Evolutionary conservation across 2,888 invertebrate genomes (phyloP).

Genomic region (Pammene fasciana): DNA sequence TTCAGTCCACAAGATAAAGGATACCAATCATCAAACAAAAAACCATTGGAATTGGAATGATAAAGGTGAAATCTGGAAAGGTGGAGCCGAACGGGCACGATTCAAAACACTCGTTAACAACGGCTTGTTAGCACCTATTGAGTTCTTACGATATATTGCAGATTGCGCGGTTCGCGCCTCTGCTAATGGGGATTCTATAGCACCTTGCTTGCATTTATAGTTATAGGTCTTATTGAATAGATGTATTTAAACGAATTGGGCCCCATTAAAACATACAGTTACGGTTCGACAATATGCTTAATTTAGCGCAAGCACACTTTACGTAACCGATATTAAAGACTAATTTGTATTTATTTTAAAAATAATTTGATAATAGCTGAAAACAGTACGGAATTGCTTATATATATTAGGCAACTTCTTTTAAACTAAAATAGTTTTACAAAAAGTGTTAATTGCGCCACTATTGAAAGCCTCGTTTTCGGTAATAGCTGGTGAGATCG

Average conservation of each 20-base stretch:
- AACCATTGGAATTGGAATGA: conserved; percentile 60
- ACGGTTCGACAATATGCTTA: no score
- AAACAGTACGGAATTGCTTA: no score
- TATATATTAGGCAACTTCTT: no score
- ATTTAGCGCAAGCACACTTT: no score
- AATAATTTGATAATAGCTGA: no score
- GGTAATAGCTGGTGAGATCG: no score
- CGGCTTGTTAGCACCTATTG: conserved; percentile 73
- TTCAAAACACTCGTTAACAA: conserved; percentile 57
- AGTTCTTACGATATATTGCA: conserved; percentile 61
- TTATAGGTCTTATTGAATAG: conserved; percentile 61
- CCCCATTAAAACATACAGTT: neutral
- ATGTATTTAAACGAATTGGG: neutral
- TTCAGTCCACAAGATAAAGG: neutral
- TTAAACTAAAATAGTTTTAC: no score
- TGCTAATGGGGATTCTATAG: conserved; percentile 67
- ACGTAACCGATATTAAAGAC: no score
- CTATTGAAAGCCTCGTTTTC: no score
- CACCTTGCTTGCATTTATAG: conserved; percentile 60
- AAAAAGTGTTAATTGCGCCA: no score
- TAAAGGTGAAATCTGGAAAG: conserved; percentile 65
- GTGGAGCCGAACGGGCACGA: conserved; percentile 51
- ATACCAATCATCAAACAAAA: conserved; percentile 46
- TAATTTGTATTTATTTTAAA: no score
- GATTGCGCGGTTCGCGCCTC: conserved; percentile 52